These are phyloP conservation scores for Lamellibrachia columna DNA, from an alignment of 2,888 invertebrate genomes.

Conservation along the genomic window DNA sequence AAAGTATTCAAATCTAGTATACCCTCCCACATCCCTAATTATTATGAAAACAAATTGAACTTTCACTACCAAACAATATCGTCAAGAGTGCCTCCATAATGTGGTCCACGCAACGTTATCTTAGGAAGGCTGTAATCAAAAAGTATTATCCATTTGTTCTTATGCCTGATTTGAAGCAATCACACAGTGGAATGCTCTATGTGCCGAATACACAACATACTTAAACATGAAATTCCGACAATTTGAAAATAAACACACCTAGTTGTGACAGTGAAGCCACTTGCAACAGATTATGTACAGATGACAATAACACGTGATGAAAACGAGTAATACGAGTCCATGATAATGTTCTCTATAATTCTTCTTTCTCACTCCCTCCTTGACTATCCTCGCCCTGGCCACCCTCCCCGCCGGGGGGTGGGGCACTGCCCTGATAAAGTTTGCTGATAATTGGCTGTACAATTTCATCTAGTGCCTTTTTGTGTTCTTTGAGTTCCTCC, in stretches of 20 bases:
- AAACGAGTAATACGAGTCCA: slow-evolving; percentile 21
- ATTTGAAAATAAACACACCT: slow-evolving; percentile 13
- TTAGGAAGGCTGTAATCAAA: background rate
- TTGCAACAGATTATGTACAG: slow-evolving; percentile 23
- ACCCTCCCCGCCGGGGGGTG: slow-evolving; percentile 70
- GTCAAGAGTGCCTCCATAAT: background rate
- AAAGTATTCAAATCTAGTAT: background rate
- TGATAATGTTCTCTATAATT: slow-evolving; percentile 58
- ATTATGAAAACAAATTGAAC: background rate
- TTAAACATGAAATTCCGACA: slow-evolving; percentile 20
- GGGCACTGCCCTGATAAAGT: slow-evolving; percentile 77
- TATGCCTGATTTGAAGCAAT: background rate
- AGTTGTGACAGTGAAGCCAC: background rate
- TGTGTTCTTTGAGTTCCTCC: slow-evolving; percentile 92
- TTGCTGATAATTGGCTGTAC: slow-evolving; percentile 95
- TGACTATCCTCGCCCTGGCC: slow-evolving; percentile 66
- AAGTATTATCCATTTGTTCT: slow-evolving; percentile 12
- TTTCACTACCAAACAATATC: slow-evolving; percentile 9
- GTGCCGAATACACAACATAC: slow-evolving; percentile 18
- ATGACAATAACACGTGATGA: background rate
- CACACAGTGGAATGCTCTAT: slow-evolving; percentile 10
- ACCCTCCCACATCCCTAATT: background rate
- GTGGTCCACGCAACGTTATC: background rate
- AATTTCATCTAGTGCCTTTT: slow-evolving; percentile 91
- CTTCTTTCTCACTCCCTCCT: slow-evolving; percentile 72